Evolutionary conservation across 2,113 vertebrate species (phyloP), one percentile per base, ranked within the genome.

Genomic region (Lethenteron reissneri): DNA sequence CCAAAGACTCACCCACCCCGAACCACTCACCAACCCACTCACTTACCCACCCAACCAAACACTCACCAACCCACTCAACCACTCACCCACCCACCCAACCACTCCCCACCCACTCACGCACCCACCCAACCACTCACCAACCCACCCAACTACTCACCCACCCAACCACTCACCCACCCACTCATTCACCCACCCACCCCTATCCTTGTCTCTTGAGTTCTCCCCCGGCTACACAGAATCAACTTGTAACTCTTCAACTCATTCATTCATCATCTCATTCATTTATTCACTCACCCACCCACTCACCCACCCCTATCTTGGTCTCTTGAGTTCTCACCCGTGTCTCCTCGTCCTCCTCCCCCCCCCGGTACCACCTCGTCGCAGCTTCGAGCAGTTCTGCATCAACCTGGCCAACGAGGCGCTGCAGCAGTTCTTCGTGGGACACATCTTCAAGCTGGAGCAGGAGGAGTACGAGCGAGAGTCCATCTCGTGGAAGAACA

Each of bases 361-460:
- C 19, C 19, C 56, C 17, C 14, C 19, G 21, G 13, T 72, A 14
- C 14, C 21, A n/a, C 12, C 14, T 19, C 60, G 57, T 72, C 70
- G 2, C 78, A 99, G 94, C 80, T 97, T 99, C 58, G 92, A 97
- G 81, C 94, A 99, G 79, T 83, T 99, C 71, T 99, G 94, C 81
- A 99, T 96, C 80, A 99, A 99, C 79, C 87, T 85, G 12, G 92
- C 92, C 76, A 99, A 96, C 1, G 94, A 99, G 80, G 90, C 95
- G 76, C 82, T 99, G 74, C 94, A 99, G 82, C 94, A 99, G 82
- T 95, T 99, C 78, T 99, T 99, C 0, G 90, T 99, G 72, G 80
- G 73, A 21, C 88, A 94, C 0, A 79, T 99, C 74, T 96, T 99
- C 81, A 88, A 85, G 78, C 74, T 87, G 78, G 94, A 99, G 78